A percentile compares a stretch with the other conserved stretches of the same genome.
phyloP scores from a whole-genome alignment of 2,113 vertebrate species.

The Eolophus roseicapilla region DNA sequence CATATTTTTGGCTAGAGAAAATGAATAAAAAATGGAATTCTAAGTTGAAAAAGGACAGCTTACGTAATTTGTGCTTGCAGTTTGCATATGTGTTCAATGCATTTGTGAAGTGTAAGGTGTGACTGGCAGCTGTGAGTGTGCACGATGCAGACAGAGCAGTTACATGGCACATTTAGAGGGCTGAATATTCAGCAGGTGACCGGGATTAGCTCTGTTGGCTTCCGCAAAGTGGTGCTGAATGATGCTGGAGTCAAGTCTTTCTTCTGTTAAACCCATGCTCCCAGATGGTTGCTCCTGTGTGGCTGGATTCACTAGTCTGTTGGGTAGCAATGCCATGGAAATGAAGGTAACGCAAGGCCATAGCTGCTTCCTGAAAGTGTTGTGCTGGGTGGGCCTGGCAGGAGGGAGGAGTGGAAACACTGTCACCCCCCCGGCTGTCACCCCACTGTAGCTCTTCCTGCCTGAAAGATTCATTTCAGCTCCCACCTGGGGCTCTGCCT shows the following conservation, averaged over 20 bases:
- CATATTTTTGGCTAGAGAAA: neutral
- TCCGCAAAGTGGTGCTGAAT: rapidly evolving
- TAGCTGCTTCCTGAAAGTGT: rapidly evolving
- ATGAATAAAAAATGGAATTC: neutral
- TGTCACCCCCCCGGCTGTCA: neutral
- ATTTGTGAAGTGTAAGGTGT: rapidly evolving
- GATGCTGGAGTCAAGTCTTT: neutral
- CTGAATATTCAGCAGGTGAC: too few relatives aligned
- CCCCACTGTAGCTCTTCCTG: neutral
- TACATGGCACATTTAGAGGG: too few relatives aligned
- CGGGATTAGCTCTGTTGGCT: neutral
- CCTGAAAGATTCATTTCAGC: neutral
- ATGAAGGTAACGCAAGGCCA: rapidly evolving
- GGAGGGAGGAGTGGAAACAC: too few relatives aligned
- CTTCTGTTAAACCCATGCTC: neutral
- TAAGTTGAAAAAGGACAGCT: neutral
- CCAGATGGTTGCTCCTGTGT: neutral
- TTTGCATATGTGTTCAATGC: rapidly evolving
- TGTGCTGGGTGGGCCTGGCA: neutral
- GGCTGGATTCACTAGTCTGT: neutral
- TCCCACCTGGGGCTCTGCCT: neutral
- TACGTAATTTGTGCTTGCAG: neutral
- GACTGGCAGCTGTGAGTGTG: neutral
- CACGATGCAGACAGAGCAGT: rapidly evolving
- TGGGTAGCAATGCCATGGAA: rapidly evolving